Evolutionary conservation across 2,113 vertebrate genomes (phyloP).

Genomic region (Mohoua ochrocephala): DNA sequence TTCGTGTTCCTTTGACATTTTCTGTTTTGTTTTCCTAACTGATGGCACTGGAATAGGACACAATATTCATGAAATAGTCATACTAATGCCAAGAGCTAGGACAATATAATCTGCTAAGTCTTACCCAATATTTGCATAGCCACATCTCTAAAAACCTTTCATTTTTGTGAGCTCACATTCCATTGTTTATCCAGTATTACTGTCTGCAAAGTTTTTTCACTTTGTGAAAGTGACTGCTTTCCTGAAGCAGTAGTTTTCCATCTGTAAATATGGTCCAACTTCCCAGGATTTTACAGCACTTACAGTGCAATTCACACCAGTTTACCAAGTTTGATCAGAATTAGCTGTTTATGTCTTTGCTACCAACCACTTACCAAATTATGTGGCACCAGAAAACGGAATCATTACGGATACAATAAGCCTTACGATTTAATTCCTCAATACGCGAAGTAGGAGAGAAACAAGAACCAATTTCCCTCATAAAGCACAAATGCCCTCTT

Average conservation of each 20-base stretch:
- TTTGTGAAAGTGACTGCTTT: neutral
- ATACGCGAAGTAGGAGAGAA: neutral
- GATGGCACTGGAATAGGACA: neutral
- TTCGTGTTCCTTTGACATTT: neutral
- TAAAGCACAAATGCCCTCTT: neutral
- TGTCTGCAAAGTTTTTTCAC: neutral
- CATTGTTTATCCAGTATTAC: constrained; percentile 1
- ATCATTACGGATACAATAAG: neutral
- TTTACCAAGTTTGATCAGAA: neutral
- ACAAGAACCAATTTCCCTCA: neutral
- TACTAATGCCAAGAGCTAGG: neutral
- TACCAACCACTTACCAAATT: neutral
- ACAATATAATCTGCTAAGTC: neutral
- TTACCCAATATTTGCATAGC: neutral
- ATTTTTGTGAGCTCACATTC: neutral
- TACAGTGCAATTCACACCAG: neutral
- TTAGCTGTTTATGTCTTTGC: neutral
- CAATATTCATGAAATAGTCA: neutral
- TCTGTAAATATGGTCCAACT: neutral
- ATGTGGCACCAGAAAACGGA: neutral
- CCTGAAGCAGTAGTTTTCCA: neutral
- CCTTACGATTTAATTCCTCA: neutral
- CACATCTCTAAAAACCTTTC: neutral
- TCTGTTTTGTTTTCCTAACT: neutral
- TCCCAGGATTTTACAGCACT: neutral